phyloP scores from a whole-genome alignment of 2,113 vertebrate genomes.

The Microcebus griseorufus region DNA sequence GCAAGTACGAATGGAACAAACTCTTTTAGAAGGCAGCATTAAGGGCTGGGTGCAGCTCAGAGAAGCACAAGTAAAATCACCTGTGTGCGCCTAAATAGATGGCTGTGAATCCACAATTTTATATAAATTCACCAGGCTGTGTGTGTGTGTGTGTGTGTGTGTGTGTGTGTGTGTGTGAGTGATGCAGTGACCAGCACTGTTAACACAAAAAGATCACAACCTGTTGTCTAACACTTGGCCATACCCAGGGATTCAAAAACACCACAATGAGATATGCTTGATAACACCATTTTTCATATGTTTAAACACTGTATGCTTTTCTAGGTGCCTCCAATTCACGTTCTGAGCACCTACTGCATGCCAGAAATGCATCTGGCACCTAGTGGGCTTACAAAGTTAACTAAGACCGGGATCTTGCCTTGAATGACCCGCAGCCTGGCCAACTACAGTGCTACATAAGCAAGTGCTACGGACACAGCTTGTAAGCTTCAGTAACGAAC shows the following conservation, averaged over 20 bases:
- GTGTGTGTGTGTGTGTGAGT: no score
- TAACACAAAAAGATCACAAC: background rate
- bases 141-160: no score
- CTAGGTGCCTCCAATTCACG: background rate
- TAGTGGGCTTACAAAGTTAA: background rate
- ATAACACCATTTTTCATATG: fast-evolving
- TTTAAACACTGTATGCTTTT: background rate
- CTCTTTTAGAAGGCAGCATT: background rate
- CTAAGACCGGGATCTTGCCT: background rate
- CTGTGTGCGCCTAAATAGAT: background rate
- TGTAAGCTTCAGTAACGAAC: background rate
- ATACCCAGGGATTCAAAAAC: background rate
- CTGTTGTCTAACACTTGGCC: no score
- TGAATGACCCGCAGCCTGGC: background rate
- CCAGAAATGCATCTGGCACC: background rate
- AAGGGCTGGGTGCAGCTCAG: background rate
- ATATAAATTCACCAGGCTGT: background rate
- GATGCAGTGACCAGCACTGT: fast-evolving
- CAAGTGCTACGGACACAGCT: fast-evolving
- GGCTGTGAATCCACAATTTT: background rate
- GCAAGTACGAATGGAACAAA: background rate
- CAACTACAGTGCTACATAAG: background rate
- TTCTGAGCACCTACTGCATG: background rate
- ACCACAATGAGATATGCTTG: fast-evolving
- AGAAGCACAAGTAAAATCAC: background rate